Percentiles rank a stretch among this genome's conserved stretches.
phyloP scores from a whole-genome alignment of 2,113 vertebrate genomes.

The Nicator chloris region DNA sequence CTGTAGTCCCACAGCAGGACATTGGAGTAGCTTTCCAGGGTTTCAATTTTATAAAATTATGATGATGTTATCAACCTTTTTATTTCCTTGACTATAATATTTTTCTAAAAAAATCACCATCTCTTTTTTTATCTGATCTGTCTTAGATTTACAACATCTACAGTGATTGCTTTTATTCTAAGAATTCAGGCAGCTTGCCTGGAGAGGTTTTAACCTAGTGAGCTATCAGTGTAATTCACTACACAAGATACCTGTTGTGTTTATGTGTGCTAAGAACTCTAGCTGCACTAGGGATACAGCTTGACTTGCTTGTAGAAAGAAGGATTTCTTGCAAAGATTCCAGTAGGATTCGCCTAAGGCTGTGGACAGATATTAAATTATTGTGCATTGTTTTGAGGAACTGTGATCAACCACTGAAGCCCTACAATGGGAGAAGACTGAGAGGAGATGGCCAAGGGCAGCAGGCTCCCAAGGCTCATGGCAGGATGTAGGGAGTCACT shows the following conservation, averaged over 20 bases:
- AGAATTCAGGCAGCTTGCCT: background rate
- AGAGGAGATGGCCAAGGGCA: background rate
- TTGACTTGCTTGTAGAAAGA: background rate
- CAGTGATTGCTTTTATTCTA: background rate
- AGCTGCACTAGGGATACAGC: background rate
- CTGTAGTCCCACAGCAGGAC: background rate
- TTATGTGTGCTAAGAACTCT: background rate
- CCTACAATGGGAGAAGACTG: background rate
- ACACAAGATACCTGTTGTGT: background rate
- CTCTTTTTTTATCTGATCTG: background rate
- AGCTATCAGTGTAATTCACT: background rate
- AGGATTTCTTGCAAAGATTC: background rate
- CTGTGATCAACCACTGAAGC: background rate
- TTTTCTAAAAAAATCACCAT: background rate
- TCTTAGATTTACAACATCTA: background rate
- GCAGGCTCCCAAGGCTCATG: background rate
- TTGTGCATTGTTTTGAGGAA: background rate
- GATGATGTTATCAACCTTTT: background rate
- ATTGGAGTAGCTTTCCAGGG: background rate
- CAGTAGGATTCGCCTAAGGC: background rate
- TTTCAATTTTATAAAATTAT: background rate
- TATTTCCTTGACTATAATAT: background rate
- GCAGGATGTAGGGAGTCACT: background rate
- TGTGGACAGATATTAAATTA: background rate
- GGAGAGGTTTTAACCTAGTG: background rate